Evolutionary conservation across 2,797 vertebrate species (phyloP), one percentile per base, ranked within the genome.

Genomic region (Platalea minor): DNA sequence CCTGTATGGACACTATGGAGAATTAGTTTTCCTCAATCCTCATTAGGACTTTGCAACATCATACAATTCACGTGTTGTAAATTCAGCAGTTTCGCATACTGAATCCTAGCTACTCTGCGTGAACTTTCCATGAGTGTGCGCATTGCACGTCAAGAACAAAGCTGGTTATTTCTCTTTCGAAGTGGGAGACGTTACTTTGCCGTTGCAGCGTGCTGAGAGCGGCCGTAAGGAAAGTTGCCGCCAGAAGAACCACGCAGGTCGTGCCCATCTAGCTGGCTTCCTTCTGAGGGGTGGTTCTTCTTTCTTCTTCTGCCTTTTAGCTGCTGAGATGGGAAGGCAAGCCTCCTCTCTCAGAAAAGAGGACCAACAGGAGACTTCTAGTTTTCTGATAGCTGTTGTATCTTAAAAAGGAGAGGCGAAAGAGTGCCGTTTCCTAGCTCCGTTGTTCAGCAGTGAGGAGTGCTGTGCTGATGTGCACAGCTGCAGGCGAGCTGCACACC

Each of bases 391-490:
- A 37, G 17, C 23, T 29, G 77, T 43, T 25, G 7, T 6, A 10
- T 4, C 37, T 50, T 33, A 18, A 31, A 35, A 6, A 35, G 35
- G 54, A 39, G 54, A 45, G 41, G 20, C 0, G 2, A 11, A 41
- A 29, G 18, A 57, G 33, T 29, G 56, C 7, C 4, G 2, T 43
- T 39, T 50, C 16, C 29, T 11, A 28, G 13, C 61, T 41, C 11
- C 0, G 1, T 8, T 15, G 13, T 9, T n/a, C 41, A 17, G 70
- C 26, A 4, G 2, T 7, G 37, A 39, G 39, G 48, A 14, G n/a
- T 8, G n/a, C 35, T 16, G 43, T 20, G 21, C 61, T 25, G 17
- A 9, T 35, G 72, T 2, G 25, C 29, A 19, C 19, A 12, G 0
- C 29, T 14, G 1, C 19, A 6, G 17, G 29, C 33, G 16, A 46